phyloP scores from a whole-genome alignment of 2,888 invertebrate species.

The Cataglyphis altisquamis region DNA sequence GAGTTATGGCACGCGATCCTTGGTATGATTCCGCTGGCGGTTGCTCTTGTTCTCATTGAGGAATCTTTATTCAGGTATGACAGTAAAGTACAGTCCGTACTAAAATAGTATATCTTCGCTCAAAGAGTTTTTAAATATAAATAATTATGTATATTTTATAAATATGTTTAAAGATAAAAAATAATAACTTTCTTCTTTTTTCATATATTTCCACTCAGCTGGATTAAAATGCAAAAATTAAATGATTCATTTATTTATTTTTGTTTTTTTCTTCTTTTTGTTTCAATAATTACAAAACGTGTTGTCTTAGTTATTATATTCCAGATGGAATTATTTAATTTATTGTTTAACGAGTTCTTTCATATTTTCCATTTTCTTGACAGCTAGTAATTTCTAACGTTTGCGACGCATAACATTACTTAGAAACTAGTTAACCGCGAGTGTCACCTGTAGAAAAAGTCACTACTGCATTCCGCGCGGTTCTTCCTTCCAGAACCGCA shows the following conservation, averaged over 20 bases:
- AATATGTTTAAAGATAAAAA: neutral
- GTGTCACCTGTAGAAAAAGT: constrained; percentile 67
- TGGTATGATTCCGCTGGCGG: neutral
- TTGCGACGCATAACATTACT: constrained; percentile 25
- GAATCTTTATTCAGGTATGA: constrained; percentile 11
- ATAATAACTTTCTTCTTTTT: neutral
- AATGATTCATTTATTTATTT: neutral
- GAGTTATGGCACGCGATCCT: constrained; percentile 49
- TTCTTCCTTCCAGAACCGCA: constrained; percentile 61
- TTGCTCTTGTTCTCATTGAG: constrained; percentile 19
- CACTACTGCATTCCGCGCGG: constrained; percentile 72
- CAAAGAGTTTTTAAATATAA: neutral
- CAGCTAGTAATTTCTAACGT: constrained; percentile 19
- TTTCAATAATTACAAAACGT: neutral
- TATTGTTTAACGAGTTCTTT: neutral
- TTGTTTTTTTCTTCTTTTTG: no score
- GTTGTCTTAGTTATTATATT: no score
- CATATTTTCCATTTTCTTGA: neutral
- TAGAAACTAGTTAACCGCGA: constrained; percentile 60
- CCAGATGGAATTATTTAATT: neutral
- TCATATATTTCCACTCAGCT: neutral
- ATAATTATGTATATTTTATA: neutral
- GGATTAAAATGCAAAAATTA: neutral
- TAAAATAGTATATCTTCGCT: neutral
- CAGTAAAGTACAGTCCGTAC: neutral